Conservation (phyloP, 2,113 vertebrate genomes). For the Epinephelus lanceolatus region DNA sequence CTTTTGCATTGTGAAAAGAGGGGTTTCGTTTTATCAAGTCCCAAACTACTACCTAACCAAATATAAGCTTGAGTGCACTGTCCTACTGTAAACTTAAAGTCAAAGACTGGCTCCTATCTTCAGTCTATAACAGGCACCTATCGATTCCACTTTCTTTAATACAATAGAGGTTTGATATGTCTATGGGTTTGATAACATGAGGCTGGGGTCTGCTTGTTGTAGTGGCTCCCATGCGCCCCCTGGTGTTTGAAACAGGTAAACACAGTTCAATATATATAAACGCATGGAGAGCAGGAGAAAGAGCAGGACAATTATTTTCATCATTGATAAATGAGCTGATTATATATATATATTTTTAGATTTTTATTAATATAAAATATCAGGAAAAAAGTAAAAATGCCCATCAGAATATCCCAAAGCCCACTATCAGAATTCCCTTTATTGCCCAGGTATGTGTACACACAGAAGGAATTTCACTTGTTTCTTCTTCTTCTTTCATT, state of each 20-base stretch:
- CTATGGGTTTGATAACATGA: not conserved
- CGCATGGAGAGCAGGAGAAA: not conserved
- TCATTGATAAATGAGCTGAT: not conserved
- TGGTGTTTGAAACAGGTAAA: constrained; percentile 54
- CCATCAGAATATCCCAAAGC: not conserved
- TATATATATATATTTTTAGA: too few species aligned
- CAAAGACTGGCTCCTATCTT: not conserved
- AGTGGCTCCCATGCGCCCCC: constrained; percentile 64
- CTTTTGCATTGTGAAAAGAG: not conserved
- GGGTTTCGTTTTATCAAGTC: not conserved
- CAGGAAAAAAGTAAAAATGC: not conserved
- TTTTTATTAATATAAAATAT: not conserved
- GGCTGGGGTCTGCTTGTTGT: not conserved
- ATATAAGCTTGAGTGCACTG: not conserved
- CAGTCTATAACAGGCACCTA: not conserved
- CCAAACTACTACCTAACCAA: not conserved
- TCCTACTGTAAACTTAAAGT: not conserved
- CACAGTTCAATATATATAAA: not conserved
- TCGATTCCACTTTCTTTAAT: not conserved
- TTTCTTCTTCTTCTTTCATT: too few species aligned
- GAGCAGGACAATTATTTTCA: not conserved
- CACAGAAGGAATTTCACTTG: too few species aligned
- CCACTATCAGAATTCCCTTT: too few species aligned
- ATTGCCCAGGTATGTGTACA: too few species aligned
- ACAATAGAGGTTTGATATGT: not conserved